A percentile compares a stretch with the other conserved stretches of the same genome.
These are phyloP conservation scores for Parazoanthus swiftii DNA, from an alignment of 92 coral and sea anemone species.

Conservation along the genomic window DNA sequence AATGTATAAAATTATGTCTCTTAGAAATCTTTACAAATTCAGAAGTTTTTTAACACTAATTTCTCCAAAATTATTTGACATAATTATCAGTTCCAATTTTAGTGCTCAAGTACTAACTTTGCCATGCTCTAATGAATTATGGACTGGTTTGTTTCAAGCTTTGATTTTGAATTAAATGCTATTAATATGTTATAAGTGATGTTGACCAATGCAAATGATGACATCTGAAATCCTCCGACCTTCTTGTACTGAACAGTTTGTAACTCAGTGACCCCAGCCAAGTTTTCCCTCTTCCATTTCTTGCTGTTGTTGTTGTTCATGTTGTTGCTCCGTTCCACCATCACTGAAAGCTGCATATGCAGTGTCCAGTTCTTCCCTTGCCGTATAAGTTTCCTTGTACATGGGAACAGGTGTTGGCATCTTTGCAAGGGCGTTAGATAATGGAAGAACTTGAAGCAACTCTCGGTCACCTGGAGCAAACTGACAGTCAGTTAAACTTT, in stretches of 20 bases:
- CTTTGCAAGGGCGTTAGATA: conserved; percentile 60
- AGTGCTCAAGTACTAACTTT: too few species aligned
- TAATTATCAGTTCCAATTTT: too few species aligned
- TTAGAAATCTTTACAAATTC: too few species aligned
- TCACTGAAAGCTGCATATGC: conserved; percentile 50
- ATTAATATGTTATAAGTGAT: too few species aligned
- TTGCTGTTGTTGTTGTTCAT: conserved; percentile 60
- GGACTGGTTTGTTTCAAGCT: too few species aligned
- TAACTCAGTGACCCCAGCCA: conserved; percentile 63
- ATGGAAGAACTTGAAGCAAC: conserved; percentile 56
- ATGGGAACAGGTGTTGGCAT: conserved; percentile 57
- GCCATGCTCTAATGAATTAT: too few species aligned
- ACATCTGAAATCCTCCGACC: too few species aligned
- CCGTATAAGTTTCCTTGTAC: conserved; percentile 3
- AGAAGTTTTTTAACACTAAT: too few species aligned
- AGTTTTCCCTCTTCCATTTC: conserved; percentile 63
- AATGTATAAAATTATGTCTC: too few species aligned
- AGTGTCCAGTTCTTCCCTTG: conserved; percentile 52
- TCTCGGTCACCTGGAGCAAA: conserved; percentile 56
- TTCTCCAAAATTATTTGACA: too few species aligned
- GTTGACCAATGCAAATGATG: too few species aligned
- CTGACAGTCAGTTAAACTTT: background rate
- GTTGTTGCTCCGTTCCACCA: conserved; percentile 50
- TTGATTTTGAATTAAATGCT: too few species aligned
- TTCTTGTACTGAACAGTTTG: background rate